A percentile compares a stretch with the other conserved stretches of the same genome.
Conservation (phyloP, 2,113 vertebrate species). For the Melanocharis versteri region DNA sequence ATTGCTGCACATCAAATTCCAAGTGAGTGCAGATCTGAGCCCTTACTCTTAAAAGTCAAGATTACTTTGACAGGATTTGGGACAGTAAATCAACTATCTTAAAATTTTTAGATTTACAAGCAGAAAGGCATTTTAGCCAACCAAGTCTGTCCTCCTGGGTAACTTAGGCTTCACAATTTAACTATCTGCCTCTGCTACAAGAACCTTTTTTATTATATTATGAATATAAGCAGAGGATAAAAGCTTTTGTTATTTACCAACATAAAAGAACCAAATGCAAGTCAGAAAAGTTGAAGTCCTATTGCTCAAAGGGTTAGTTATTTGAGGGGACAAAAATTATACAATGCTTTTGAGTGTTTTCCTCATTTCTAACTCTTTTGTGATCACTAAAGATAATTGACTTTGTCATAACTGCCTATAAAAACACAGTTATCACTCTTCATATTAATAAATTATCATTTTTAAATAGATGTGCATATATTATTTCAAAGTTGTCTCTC, state of each 20-base stretch:
- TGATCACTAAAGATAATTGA: neutral
- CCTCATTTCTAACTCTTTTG: neutral
- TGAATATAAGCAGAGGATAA: neutral
- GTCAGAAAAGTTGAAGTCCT: neutral
- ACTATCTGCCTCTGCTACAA: neutral
- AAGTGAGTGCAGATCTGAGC: neutral
- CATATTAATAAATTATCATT: neutral
- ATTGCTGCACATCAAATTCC: neutral
- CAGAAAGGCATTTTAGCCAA: neutral
- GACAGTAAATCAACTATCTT: neutral
- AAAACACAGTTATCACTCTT: neutral
- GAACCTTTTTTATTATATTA: neutral
- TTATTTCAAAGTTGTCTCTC: neutral
- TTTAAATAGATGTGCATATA: neutral
- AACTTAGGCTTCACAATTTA: neutral
- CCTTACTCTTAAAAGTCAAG: neutral
- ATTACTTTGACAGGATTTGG: neutral
- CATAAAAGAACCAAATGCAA: neutral
- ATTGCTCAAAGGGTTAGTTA: neutral
- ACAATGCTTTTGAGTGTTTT: neutral
- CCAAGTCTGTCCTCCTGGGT: neutral
- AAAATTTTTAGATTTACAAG: neutral
- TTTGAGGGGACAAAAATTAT: neutral
- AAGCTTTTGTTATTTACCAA: neutral
- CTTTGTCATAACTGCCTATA: neutral